phyloP scores from a whole-genome alignment of 2,888 invertebrate genomes.

The Falcaria lacertinaria region DNA sequence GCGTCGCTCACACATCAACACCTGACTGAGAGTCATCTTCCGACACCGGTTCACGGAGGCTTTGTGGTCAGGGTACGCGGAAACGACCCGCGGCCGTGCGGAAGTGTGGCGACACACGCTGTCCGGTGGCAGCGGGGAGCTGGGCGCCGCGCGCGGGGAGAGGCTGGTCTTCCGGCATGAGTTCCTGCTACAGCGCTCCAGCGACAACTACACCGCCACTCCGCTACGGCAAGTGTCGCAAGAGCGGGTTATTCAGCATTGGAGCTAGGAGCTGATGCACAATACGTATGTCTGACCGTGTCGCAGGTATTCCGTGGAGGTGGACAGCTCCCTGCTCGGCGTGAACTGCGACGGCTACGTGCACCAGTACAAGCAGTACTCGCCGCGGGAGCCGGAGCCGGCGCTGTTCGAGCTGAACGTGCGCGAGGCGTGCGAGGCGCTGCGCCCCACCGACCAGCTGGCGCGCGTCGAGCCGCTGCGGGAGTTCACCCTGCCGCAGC shows the following conservation, averaged over 20 bases:
- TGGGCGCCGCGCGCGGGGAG: slow-evolving; percentile 52
- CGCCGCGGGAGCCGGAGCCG: slow-evolving; percentile 23
- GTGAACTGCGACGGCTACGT: slow-evolving; percentile 50
- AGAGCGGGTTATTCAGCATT: background rate
- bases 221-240: slow-evolving; percentile 38
- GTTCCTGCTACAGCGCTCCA: slow-evolving; percentile 39
- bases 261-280: background rate
- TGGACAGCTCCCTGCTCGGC: slow-evolving; percentile 64
- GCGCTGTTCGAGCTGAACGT: slow-evolving; percentile 38
- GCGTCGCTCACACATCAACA: background rate
- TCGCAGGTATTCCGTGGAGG: slow-evolving; percentile 51
- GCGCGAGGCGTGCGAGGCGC: slow-evolving; percentile 41
- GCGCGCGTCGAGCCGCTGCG: slow-evolving; percentile 56
- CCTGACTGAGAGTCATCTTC: background rate
- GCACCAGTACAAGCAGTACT: slow-evolving; percentile 48
- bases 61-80: slow-evolving; percentile 33
- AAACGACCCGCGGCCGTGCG: slow-evolving; percentile 20
- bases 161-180: slow-evolving; percentile 51
- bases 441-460: slow-evolving; percentile 25
- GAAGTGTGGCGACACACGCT: slow-evolving; percentile 47
- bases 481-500: slow-evolving; percentile 49
- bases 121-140: slow-evolving; percentile 36
- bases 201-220: slow-evolving; percentile 29
- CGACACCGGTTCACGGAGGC: background rate
- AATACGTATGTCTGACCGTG: background rate